Percentiles rank a stretch among this genome's conserved stretches.
These are phyloP conservation scores for Gasteruption jaculator DNA, from an alignment of 2,888 invertebrate species.

Conservation along the genomic window DNA sequence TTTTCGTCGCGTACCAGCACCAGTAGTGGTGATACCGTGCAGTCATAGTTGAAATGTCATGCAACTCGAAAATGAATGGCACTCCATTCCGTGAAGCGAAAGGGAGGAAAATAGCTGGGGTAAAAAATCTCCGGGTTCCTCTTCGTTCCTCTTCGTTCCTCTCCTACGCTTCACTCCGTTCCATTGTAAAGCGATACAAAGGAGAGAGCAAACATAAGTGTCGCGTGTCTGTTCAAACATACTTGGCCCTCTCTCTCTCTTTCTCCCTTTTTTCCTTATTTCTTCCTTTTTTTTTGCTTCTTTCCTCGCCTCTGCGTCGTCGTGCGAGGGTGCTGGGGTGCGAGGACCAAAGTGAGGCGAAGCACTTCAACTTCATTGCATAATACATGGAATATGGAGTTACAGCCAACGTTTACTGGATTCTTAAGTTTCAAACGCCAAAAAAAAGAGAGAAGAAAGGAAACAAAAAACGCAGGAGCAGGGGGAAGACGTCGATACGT, in stretches of 20 bases:
- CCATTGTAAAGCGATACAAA: conserved; percentile 47
- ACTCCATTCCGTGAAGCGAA: conserved; percentile 30
- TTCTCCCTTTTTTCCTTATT: conserved; percentile 6
- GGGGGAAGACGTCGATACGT: no score
- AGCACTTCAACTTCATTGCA: conserved; percentile 34
- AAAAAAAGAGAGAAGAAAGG: conserved; percentile 8
- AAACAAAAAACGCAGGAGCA: conserved; percentile 12
- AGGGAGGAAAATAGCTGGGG: conserved; percentile 18
- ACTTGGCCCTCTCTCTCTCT: conserved; percentile 33
- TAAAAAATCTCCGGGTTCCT: conserved; percentile 21
- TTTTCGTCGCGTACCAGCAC: no score
- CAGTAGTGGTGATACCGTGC: no score
- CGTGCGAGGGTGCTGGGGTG: conserved; percentile 16
- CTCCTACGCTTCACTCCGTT: conserved; percentile 16
- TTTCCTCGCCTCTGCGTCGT: conserved; percentile 19
- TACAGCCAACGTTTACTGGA: conserved; percentile 12
- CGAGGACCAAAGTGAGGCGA: conserved; percentile 24
- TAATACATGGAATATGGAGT: conserved; percentile 28
- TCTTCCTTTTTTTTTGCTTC: conserved; percentile 16
- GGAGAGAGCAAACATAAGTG: conserved; percentile 41
- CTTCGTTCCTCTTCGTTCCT: conserved; percentile 10
- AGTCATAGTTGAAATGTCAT: conserved; percentile 34
- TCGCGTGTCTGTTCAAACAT: conserved; percentile 49
- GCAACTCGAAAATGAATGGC: conserved; percentile 42
- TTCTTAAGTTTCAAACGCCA: no score